These are phyloP conservation scores for Lasioglossum villosulum DNA, from an alignment of 2,888 invertebrate species.

Conservation along the genomic window DNA sequence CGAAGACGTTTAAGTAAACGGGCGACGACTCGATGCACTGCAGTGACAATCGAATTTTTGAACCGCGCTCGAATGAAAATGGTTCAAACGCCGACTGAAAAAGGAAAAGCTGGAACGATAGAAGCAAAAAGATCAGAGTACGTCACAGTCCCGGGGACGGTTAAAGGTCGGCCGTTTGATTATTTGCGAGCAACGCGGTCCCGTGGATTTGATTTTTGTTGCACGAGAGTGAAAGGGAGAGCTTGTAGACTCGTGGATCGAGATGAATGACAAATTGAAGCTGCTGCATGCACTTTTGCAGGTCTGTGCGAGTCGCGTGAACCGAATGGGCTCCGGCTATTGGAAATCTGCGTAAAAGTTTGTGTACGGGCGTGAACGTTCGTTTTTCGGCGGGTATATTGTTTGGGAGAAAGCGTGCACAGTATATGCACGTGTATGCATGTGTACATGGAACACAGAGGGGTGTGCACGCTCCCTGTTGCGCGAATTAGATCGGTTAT, in stretches of 20 bases:
- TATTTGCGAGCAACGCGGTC: background rate
- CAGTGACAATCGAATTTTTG: too few relatives aligned
- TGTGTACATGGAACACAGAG: background rate
- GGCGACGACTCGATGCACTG: too few relatives aligned
- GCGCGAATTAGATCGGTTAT: background rate
- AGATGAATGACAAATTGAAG: conserved; percentile 8
- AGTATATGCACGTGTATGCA: background rate
- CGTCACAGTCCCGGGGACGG: background rate
- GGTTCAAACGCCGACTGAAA: background rate
- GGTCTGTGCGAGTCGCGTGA: background rate
- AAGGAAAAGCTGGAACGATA: background rate
- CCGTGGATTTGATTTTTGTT: background rate
- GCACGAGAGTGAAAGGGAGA: background rate
- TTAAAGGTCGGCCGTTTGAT: background rate
- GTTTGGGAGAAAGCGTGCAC: background rate
- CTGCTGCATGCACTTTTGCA: background rate
- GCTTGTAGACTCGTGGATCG: background rate
- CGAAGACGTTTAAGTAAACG: too few relatives aligned
- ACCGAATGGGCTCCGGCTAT: background rate
- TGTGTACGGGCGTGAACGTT: background rate
- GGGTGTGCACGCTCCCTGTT: background rate
- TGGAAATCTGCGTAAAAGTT: background rate
- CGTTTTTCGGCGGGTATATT: background rate
- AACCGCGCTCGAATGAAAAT: background rate
- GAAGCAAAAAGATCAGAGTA: background rate